phyloP scores from a whole-genome alignment of 2,888 invertebrate genomes.

The Parnassius smintheus region DNA sequence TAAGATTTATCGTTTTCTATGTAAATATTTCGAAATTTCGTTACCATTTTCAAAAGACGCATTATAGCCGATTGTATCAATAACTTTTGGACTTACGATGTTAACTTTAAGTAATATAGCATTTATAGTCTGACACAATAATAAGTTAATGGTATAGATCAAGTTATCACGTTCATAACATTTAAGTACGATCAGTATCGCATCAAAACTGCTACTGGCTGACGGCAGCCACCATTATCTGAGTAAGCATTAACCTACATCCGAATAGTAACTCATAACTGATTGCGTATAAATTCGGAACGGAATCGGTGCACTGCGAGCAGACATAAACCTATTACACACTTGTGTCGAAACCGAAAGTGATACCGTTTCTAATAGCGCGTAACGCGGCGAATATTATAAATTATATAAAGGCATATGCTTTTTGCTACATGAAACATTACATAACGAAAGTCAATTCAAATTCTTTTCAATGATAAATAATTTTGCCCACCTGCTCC shows the following conservation, averaged over 20 bases:
- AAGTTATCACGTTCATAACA: not conserved
- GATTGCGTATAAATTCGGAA: constrained; percentile 61
- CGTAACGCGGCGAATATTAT: constrained; percentile 20
- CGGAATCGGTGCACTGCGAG: constrained; percentile 60
- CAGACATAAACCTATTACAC: constrained; percentile 55
- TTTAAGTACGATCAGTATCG: constrained; percentile 11
- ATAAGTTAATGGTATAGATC: constrained; percentile 16
- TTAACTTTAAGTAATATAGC: no score
- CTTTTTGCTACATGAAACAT: constrained; percentile 4
- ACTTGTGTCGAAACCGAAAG: constrained; percentile 66
- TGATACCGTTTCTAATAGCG: constrained; percentile 35
- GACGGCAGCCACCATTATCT: constrained; percentile 44
- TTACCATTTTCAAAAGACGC: no score
- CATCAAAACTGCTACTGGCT: constrained; percentile 37
- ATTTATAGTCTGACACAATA: no score
- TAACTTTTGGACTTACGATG: no score
- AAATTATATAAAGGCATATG: constrained; percentile 15
- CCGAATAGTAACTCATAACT: constrained; percentile 51
- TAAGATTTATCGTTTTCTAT: no score
- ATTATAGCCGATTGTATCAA: no score
- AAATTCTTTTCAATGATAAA: constrained; percentile 12
- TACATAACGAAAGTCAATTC: constrained; percentile 17
- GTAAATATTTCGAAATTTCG: no score
- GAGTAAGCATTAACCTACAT: constrained; percentile 70
- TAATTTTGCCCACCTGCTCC: not conserved